These are phyloP conservation scores for Drosophila willistoni DNA, from an alignment of 1,140 invertebrate genomes.

Conservation along the genomic window DNA sequence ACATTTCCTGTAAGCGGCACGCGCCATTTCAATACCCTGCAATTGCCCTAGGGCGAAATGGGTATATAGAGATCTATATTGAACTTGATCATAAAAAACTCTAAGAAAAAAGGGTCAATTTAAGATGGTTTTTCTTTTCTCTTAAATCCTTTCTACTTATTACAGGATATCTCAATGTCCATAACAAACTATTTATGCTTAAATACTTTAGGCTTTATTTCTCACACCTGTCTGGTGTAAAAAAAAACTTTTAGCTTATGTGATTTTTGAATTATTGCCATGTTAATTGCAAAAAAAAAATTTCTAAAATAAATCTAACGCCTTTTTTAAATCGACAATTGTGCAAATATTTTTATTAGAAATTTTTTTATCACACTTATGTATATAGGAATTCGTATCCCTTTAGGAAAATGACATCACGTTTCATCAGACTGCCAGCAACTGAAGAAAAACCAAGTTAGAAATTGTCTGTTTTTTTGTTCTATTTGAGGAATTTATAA, in stretches of 20 bases:
- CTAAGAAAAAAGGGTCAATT: too few species aligned
- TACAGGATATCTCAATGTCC: background rate
- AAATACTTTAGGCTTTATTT: background rate
- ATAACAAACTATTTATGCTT: background rate
- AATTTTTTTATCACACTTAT: background rate
- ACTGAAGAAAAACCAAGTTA: constrained; percentile 4
- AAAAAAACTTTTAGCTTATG: background rate
- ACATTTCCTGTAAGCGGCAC: constrained; percentile 44
- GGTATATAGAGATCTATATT: background rate
- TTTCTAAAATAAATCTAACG: background rate
- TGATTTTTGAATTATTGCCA: background rate
- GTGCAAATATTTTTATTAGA: constrained; percentile 9
- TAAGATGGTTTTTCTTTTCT: too few species aligned
- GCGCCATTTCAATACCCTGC: constrained; percentile 13
- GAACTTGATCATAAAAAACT: too few species aligned
- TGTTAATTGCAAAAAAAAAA: constrained; percentile 2
- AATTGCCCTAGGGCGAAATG: background rate
- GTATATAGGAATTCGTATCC: background rate
- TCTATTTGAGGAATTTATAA: background rate
- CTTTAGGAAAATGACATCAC: constrained; percentile 1
- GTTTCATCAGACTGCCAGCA: background rate
- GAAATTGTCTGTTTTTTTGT: constrained; percentile 3
- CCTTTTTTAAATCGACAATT: background rate
- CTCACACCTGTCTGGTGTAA: constrained; percentile 4
- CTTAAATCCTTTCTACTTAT: background rate